Conservation (phyloP, 30 jellyfish, hydroid and myxozoan genomes). For the Sanderia malayensis region DNA sequence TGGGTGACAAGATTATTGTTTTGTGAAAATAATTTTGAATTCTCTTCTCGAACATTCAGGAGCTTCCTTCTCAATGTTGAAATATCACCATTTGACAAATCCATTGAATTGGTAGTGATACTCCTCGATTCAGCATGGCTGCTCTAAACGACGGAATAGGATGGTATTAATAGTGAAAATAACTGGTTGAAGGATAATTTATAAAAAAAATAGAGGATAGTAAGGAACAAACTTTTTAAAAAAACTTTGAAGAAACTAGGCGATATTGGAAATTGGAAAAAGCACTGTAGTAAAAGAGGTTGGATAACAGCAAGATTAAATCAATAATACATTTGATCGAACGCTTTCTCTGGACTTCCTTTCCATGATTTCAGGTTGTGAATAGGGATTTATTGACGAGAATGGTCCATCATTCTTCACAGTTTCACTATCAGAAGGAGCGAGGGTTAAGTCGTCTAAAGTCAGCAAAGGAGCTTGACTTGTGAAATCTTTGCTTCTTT, state of each 20-base stretch:
- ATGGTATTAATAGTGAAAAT: neutral
- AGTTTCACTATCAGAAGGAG: neutral
- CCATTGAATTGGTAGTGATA: neutral
- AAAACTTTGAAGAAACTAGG: too few relatives aligned
- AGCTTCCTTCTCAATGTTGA: constrained; percentile 13
- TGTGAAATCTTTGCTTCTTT: neutral
- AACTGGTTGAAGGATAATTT: too few relatives aligned
- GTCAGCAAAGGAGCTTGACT: constrained; percentile 39
- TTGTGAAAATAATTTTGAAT: constrained; percentile 41
- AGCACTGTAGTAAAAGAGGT: too few relatives aligned
- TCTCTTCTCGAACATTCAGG: constrained; percentile 36
- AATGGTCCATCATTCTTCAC: neutral
- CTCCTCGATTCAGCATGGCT: neutral
- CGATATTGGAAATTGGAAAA: too few relatives aligned
- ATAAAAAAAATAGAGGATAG: too few relatives aligned
- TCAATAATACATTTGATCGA: neutral
- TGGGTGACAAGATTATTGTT: constrained; percentile 46
- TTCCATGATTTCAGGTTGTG: neutral
- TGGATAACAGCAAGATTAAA: too few relatives aligned
- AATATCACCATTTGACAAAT: neutral
- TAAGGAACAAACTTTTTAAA: too few relatives aligned
- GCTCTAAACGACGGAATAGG: neutral
- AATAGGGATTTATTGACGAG: neutral
- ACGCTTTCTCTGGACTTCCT: neutral
- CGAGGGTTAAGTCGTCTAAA: constrained; percentile 53